Percentiles rank a stretch among this genome's conserved stretches.
Conservation (phyloP, 2,888 invertebrate genomes). For the Ochropleura plecta region DNA sequence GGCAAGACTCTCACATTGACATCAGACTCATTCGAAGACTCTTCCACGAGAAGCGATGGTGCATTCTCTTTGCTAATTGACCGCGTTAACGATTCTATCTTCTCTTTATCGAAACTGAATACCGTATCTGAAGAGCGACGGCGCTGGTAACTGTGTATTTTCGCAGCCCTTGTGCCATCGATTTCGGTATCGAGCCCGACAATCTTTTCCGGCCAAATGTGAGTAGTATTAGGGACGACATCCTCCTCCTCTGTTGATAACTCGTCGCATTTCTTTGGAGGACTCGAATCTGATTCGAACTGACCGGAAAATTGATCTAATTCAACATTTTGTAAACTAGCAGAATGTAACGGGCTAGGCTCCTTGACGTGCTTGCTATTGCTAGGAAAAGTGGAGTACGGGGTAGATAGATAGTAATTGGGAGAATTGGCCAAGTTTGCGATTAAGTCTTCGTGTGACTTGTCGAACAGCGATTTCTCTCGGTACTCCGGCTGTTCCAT, state of each 20-base stretch:
- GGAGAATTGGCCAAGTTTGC: conserved; percentile 88
- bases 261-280: conserved; percentile 84
- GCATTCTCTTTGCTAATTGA: conserved; percentile 85
- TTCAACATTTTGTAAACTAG: conserved; percentile 93
- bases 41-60: conserved; percentile 84
- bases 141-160: conserved; percentile 89
- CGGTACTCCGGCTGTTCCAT: conserved; percentile 87
- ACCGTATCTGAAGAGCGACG: conserved; percentile 94
- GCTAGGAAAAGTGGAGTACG: conserved; percentile 92
- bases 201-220: conserved; percentile 91
- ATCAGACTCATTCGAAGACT: conserved; percentile 89
- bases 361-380: conserved; percentile 90
- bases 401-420: conserved; percentile 90
- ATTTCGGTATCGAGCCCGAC: conserved; percentile 89
- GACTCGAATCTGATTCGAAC: conserved; percentile 79
- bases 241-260: conserved; percentile 90
- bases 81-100: conserved; percentile 93
- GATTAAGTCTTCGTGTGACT: conserved; percentile 91
- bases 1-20: conserved; percentile 87
- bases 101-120: conserved; percentile 94
- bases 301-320: conserved; percentile 90
- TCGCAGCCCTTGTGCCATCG: conserved; percentile 83
- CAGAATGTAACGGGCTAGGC: conserved; percentile 91
- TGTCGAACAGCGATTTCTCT: conserved; percentile 89
- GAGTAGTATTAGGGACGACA: conserved; percentile 85